Conservation (phyloP, 2,797 vertebrate species). For the Pangasius sanitwongsei region DNA sequence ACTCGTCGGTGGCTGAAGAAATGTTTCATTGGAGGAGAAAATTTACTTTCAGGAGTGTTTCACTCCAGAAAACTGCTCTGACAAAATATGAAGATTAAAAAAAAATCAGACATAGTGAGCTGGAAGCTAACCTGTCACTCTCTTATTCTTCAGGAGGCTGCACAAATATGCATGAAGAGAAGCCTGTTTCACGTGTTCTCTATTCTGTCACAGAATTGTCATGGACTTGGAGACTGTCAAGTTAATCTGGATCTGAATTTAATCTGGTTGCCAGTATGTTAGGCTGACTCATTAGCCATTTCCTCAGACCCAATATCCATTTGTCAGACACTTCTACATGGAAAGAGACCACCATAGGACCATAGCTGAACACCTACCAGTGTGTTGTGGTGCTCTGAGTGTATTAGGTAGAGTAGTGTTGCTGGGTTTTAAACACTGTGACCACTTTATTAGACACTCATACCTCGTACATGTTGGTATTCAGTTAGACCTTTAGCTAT, state of each 20-base stretch:
- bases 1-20: not conserved
- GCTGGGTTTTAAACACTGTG: not conserved
- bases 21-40: slow-evolving; percentile 15
- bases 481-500: not conserved
- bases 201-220: slow-evolving; percentile 25
- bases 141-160: not conserved
- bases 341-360: not conserved
- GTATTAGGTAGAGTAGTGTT: not conserved
- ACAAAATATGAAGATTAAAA: slow-evolving; percentile 24
- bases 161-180: not conserved
- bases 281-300: not conserved
- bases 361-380: not conserved
- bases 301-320: not conserved
- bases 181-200: not conserved
- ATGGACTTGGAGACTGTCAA: slow-evolving; percentile 10
- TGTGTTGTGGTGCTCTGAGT: too few species aligned
- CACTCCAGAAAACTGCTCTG: not conserved
- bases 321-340: not conserved
- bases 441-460: not conserved
- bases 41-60: slow-evolving; percentile 24
- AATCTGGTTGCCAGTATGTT: not conserved
- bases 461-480: not conserved
- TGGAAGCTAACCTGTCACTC: slow-evolving; percentile 14
- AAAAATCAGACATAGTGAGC: not conserved
- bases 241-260: slow-evolving; percentile 15